Conservation (phyloP, 2,888 invertebrate species). For the Hirudinaria manillensis region DNA sequence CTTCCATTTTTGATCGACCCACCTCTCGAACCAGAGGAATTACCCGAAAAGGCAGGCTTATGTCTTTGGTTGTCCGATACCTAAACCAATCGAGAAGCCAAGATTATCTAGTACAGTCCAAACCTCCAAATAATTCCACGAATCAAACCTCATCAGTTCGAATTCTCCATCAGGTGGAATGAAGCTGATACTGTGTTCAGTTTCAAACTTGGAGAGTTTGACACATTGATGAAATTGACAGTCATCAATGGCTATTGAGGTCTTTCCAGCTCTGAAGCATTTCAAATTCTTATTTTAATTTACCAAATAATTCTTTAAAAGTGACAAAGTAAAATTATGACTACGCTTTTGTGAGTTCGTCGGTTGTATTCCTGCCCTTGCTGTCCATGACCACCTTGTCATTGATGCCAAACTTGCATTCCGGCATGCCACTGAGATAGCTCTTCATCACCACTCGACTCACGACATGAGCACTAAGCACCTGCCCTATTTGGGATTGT, state of each 20-base stretch:
- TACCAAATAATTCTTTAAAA: background rate
- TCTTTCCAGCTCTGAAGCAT: constrained; percentile 36
- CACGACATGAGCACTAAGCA: constrained; percentile 95
- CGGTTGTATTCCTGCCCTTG: constrained; percentile 56
- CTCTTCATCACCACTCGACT: constrained; percentile 99
- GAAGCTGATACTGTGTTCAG: constrained; percentile 98
- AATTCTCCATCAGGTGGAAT: constrained; percentile 99
- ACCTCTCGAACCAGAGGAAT: constrained; percentile 96
- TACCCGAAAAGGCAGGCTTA: constrained; percentile 96
- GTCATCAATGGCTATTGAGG: constrained; percentile 79
- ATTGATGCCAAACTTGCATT: constrained; percentile 98
- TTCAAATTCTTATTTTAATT: background rate
- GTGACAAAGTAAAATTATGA: constrained; percentile 10
- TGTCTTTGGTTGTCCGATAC: constrained; percentile 98
- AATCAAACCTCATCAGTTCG: constrained; percentile 83
- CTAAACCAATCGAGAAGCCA: constrained; percentile 55
- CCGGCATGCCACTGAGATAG: constrained; percentile 98
- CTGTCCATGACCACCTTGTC: constrained; percentile 94
- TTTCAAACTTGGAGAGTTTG: constrained; percentile 98
- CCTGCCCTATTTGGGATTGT: constrained; percentile 67
- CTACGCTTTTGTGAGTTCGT: constrained; percentile 45
- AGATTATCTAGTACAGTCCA: background rate
- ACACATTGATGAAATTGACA: constrained; percentile 99
- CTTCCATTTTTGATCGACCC: constrained; percentile 98
- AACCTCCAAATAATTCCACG: background rate